Base-by-base conservation (phyloP, 2,797 vertebrate genomes). In the Acomys russatus region DNA sequence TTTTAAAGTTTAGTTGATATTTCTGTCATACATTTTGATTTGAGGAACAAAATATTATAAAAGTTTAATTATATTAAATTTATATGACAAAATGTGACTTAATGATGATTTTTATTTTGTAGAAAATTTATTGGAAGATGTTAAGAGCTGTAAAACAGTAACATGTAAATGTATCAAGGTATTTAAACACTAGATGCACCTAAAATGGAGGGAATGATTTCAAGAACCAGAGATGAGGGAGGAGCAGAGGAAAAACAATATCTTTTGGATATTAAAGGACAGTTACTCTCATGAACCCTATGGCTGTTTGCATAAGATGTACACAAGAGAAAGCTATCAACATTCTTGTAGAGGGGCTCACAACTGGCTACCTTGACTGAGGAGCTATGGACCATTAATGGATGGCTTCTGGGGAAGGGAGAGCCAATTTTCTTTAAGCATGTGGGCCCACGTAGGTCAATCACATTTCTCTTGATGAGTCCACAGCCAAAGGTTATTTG, bases 1-100 rank as follows among this genome's bases (percentile, higher is more conserved):
- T 51, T 51, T 68, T 68, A 38, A 68, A 33, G 9, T 92, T 74
- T 71, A 78, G 30, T 7, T 93, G 84, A 91, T 4, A 7, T 91
- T 93, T 80, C 49, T 2, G 25, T 49, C 54, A 20, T 68, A 90
- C 92, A 92, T 78, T n/a, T 66, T 73, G 63, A 51, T 51, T 51
- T 85, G 82, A 18, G 17, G 18, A 84, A 14, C 4, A 59, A 88
- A 78, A 6, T 20, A 84, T 22, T 82, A 18, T 4, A 88, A 88
- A 93, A 88, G 3, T n/a, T 90, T 90, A 82, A 88, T 92, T 83
- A n/a, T 33, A 44, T 61, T 23, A 77, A 73, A 88, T 61, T 91
- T 85, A 44, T 23, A 49, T 54, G 2, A 74, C 90, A 76, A 88
- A 85, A 82, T 68, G 20, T 70, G 14, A 38, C 71, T 90, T 92